phyloP scores from a whole-genome alignment of 2,113 vertebrate genomes.

The Melozone crissalis region DNA sequence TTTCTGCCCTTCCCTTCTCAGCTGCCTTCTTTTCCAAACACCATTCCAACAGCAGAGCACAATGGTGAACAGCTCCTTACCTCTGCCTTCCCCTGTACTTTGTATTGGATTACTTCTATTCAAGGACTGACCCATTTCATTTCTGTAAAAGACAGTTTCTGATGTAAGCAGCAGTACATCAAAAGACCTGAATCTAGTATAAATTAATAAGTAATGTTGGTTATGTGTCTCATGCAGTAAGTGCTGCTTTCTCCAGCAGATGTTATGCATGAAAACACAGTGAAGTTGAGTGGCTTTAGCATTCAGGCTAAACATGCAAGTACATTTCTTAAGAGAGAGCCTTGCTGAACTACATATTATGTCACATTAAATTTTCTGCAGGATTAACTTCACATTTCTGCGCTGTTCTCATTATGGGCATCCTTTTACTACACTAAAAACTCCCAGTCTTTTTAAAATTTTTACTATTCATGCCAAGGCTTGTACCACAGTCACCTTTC shows the following conservation, averaged over 20 bases:
- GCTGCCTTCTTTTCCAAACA: not conserved
- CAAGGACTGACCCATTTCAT: not conserved
- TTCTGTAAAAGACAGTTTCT: not conserved
- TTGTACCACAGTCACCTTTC: not conserved
- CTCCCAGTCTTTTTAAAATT: not conserved
- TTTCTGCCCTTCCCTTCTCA: not conserved
- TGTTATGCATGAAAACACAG: constrained; percentile 25
- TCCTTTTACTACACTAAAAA: not conserved
- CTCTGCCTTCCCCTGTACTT: not conserved
- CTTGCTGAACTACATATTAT: not conserved
- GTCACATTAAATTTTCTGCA: not conserved
- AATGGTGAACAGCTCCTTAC: not conserved
- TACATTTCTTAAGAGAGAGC: not conserved
- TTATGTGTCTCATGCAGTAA: not conserved
- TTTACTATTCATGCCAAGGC: not conserved
- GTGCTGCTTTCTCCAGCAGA: not conserved
- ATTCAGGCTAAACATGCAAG: not conserved
- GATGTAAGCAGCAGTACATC: not conserved
- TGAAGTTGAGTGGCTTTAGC: not conserved
- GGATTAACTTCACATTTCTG: not conserved
- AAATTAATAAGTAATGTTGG: constrained; percentile 18
- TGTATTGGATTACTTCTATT: not conserved
- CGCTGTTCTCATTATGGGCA: not conserved
- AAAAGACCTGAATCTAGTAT: not conserved
- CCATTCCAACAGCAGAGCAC: not conserved